Percentiles rank a stretch among this genome's conserved stretches.
These are phyloP conservation scores for Falco concolor DNA, from an alignment of 2,797 vertebrate genomes.

Conservation along the genomic window DNA sequence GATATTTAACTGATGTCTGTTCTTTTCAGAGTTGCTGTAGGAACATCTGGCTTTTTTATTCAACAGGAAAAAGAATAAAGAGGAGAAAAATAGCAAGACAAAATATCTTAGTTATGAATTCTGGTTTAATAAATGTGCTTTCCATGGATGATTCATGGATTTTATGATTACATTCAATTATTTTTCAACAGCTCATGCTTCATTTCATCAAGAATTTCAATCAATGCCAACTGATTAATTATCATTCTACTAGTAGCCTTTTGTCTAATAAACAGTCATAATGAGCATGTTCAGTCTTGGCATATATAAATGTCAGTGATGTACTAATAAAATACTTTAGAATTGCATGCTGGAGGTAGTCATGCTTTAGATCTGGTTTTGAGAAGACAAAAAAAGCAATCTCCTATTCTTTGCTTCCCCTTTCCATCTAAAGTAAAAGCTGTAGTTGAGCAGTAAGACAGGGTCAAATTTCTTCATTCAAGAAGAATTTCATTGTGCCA, in stretches of 20 bases:
- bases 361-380: background rate
- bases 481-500: background rate
- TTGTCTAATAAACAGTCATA: slow-evolving; percentile 71
- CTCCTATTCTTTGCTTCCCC: background rate
- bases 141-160: slow-evolving; percentile 72
- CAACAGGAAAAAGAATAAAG: slow-evolving; percentile 43
- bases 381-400: background rate
- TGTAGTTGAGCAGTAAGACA: background rate
- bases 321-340: slow-evolving; percentile 22
- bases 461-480: background rate
- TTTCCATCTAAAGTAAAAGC: background rate
- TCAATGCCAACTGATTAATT: slow-evolving; percentile 74
- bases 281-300: slow-evolving; percentile 54
- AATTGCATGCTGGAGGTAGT: background rate
- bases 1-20: slow-evolving; percentile 45
- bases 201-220: slow-evolving; percentile 73
- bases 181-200: slow-evolving; percentile 73
- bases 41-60: slow-evolving; percentile 64
- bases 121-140: slow-evolving; percentile 71
- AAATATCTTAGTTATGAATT: slow-evolving; percentile 71
- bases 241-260: slow-evolving; percentile 62
- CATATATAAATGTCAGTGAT: slow-evolving; percentile 50
- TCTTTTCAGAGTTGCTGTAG: slow-evolving; percentile 25
- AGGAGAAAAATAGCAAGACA: slow-evolving; percentile 50
- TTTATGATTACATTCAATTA: slow-evolving; percentile 74